These are phyloP conservation scores for Benthosema pterotum DNA, from an alignment of 2,797 vertebrate species.

Conservation along the genomic window DNA sequence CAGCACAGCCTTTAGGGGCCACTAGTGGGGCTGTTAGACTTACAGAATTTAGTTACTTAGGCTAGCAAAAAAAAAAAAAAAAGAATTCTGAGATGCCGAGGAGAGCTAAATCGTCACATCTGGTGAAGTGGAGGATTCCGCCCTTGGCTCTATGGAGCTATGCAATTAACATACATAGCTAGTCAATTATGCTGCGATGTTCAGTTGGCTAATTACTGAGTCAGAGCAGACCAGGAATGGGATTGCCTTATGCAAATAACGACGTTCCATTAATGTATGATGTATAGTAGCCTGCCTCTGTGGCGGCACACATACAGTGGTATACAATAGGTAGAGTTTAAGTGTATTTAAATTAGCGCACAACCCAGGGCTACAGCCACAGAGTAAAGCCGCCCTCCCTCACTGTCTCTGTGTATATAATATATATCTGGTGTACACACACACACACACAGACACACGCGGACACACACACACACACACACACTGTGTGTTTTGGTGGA, in stretches of 20 bases:
- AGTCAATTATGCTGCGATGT: slow-evolving; percentile 4
- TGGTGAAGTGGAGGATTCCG: not conserved
- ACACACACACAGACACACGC: too few species aligned
- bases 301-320: slow-evolving; percentile 1
- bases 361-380: not conserved
- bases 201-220: not conserved
- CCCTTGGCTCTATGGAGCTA: slow-evolving; percentile 2
- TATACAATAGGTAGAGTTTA: slow-evolving; percentile 8
- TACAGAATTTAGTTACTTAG: too few species aligned
- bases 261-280: slow-evolving; percentile 14
- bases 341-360: not conserved
- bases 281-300: not conserved
- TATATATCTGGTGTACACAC: too few species aligned
- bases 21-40: too few species aligned
- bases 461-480: not conserved
- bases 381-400: too few species aligned
- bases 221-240: slow-evolving; percentile 7
- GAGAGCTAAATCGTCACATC: not conserved
- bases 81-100: not conserved
- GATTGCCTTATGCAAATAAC: slow-evolving; percentile 1
- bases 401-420: too few species aligned
- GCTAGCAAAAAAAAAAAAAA: too few species aligned
- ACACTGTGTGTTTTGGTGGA: not conserved
- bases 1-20: too few species aligned
- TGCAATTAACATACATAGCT: slow-evolving; percentile 5